Percentiles rank a stretch among this genome's conserved stretches.
These are phyloP conservation scores for Drymodes brunneopygia DNA, from an alignment of 2,113 vertebrate species.

Conservation along the genomic window DNA sequence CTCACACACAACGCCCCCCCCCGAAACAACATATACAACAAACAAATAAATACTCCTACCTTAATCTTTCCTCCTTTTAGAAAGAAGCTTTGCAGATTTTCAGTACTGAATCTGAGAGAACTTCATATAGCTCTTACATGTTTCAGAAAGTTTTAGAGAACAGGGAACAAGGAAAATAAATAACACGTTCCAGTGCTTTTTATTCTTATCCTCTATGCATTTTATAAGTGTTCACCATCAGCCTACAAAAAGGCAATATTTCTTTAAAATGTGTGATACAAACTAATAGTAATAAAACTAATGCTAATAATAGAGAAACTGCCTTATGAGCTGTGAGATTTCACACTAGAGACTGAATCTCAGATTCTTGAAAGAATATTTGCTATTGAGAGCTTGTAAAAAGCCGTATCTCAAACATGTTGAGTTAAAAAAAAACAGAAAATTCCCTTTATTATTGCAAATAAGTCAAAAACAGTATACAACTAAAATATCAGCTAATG, in stretches of 20 bases:
- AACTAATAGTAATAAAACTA: background rate
- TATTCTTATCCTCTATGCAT: background rate
- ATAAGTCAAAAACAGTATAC: background rate
- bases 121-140: background rate
- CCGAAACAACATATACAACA: background rate
- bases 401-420: background rate
- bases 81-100: background rate
- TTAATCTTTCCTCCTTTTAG: background rate
- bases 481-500: background rate
- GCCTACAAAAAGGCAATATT: background rate
- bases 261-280: background rate
- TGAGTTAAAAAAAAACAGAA: background rate
- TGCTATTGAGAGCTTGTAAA: background rate
- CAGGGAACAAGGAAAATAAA: accelerated
- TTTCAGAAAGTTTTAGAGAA: background rate
- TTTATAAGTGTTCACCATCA: background rate
- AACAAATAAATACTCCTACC: background rate
- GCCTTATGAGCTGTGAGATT: background rate
- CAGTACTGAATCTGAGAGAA: background rate
- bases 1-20: background rate
- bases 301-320: background rate
- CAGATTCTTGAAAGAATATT: background rate
- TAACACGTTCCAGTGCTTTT: background rate
- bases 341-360: background rate
- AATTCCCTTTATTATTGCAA: background rate